phyloP scores from a whole-genome alignment of 2,797 vertebrate genomes.

The Gymnocypris eckloni region DNA sequence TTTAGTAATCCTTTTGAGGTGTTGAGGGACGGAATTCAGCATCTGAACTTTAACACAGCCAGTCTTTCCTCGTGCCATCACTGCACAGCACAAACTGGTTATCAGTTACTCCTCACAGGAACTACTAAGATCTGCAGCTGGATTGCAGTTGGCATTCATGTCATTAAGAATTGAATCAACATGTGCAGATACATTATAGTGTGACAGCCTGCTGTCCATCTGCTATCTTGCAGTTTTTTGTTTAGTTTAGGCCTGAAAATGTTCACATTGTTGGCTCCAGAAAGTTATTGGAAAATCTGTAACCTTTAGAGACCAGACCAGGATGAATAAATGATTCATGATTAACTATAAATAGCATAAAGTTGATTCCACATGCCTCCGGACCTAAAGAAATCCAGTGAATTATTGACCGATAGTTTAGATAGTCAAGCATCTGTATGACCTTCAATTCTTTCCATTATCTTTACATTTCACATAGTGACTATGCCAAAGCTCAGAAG shows the following conservation, averaged over 20 bases:
- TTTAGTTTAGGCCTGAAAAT: not conserved
- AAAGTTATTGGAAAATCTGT: not conserved
- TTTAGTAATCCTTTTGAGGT: not conserved
- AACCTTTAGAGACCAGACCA: not conserved
- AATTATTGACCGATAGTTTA: not conserved
- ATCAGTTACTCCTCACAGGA: constrained; percentile 20
- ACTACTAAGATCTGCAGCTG: not conserved
- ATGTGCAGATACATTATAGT: not conserved
- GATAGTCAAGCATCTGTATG: not conserved
- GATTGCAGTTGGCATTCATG: not conserved
- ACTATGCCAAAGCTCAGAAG: not conserved
- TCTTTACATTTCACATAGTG: not conserved
- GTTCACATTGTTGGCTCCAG: not conserved
- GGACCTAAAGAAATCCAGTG: not conserved
- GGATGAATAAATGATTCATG: constrained; percentile 30
- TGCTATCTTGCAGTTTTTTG: not conserved
- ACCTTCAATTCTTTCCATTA: not conserved
- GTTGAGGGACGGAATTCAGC: not conserved
- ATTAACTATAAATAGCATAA: constrained; percentile 17
- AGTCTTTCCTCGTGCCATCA: not conserved
- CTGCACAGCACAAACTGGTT: constrained; percentile 31
- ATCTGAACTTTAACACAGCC: not conserved
- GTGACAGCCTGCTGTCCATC: not conserved
- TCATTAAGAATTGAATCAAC: not conserved
- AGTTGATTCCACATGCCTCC: not conserved